Conservation (phyloP, 1,140 invertebrate species). For the Apis mellifera region Amel_HAv3.1 CM009943.2:4401501-4402000, state of each 20-base stretch:
- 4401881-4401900: background rate
- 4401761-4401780: background rate
- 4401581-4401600: too few relatives aligned
- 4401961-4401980: background rate
- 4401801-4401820: conserved; percentile 48
- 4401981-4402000: background rate
- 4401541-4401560: too few relatives aligned
- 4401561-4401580: background rate
- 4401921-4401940: background rate
- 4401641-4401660: background rate
- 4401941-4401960: background rate
- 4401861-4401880: background rate
- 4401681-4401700: too few relatives aligned
- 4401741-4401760: background rate
- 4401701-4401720: background rate
- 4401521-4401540: too few relatives aligned
- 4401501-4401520: too few relatives aligned
- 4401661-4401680: background rate
- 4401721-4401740: background rate
- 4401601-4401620: too few relatives aligned
- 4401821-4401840: conserved; percentile 15
- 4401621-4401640: background rate
- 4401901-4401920: background rate
- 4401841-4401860: background rate
- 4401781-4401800: background rate